Percentiles rank a stretch among this genome's conserved stretches.
These are phyloP conservation scores for Oxygymnocypris stewartii DNA, from an alignment of 2,113 vertebrate species.

Conservation along the genomic window DNA sequence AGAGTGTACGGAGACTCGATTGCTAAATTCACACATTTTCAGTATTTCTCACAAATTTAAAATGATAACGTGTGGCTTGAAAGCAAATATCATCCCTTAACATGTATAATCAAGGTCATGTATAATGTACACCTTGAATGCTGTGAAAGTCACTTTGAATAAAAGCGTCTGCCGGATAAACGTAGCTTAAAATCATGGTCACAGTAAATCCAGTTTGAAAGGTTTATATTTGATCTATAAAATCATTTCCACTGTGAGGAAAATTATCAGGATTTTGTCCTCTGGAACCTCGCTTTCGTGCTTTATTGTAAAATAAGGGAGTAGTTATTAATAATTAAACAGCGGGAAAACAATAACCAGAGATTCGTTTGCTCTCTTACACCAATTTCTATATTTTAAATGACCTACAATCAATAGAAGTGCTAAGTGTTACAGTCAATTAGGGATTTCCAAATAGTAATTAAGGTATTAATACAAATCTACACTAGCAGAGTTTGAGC, in stretches of 20 bases:
- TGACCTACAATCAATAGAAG: slow-evolving; percentile 68
- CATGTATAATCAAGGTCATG: not conserved
- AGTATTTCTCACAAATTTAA: not conserved
- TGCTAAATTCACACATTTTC: not conserved
- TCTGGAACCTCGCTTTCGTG: not conserved
- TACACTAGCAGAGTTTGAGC: slow-evolving; percentile 70
- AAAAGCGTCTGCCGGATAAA: not conserved
- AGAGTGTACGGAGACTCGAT: not conserved
- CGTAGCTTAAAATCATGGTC: not conserved
- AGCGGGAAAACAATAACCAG: slow-evolving; percentile 64
- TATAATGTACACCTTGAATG: not conserved
- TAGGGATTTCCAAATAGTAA: slow-evolving; percentile 72
- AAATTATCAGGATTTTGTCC: not conserved
- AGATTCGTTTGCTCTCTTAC: slow-evolving; percentile 55
- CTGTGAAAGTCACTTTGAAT: not conserved
- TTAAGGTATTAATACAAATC: slow-evolving; percentile 77
- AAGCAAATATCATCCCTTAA: not conserved
- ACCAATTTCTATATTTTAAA: slow-evolving; percentile 70
- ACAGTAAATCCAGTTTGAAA: not conserved
- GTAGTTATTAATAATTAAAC: slow-evolving; percentile 28
- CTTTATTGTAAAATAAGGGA: slow-evolving; percentile 51
- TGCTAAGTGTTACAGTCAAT: slow-evolving; percentile 71
- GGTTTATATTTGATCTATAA: not conserved
- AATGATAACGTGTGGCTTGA: not conserved
- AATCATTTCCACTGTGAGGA: not conserved